These are phyloP conservation scores for Cryptotis parvus DNA, from an alignment of 2,113 vertebrate species.

Conservation along the genomic window DNA sequence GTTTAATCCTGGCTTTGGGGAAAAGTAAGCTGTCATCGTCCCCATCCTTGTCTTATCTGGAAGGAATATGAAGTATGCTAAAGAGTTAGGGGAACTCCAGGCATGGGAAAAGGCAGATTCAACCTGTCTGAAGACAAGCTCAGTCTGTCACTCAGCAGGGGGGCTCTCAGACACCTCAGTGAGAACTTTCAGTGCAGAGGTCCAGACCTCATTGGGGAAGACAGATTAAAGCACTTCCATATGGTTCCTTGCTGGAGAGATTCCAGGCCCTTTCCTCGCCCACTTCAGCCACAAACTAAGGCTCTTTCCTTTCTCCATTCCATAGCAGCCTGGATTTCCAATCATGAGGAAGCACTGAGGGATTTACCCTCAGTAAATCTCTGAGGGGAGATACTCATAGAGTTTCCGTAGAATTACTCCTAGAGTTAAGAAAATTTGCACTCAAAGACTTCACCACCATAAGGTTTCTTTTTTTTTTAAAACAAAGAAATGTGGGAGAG, in stretches of 20 bases:
- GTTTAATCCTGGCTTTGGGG: neutral
- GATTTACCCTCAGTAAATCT: no score
- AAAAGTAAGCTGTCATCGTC: neutral
- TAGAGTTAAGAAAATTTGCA: neutral
- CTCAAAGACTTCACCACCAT: neutral
- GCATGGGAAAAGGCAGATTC: conserved; percentile 5
- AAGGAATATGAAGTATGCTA: neutral
- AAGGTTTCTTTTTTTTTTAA: neutral
- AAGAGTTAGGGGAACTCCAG: neutral
- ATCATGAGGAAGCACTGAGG: neutral
- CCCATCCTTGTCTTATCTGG: neutral
- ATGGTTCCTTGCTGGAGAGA: neutral
- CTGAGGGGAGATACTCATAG: neutral
- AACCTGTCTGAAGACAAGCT: neutral
- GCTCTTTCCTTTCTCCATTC: neutral
- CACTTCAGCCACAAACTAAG: neutral
- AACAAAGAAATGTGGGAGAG: neutral
- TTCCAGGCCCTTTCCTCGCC: neutral
- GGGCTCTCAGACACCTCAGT: neutral
- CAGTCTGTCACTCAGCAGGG: neutral
- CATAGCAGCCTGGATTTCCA: neutral
- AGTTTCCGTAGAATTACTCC: no score
- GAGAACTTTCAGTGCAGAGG: accelerated
- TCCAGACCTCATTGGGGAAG: neutral
- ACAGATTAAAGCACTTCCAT: conserved; percentile 12